Evolutionary conservation across 2,888 invertebrate species (phyloP).

Genomic region (Odontomyia ornata): DNA sequence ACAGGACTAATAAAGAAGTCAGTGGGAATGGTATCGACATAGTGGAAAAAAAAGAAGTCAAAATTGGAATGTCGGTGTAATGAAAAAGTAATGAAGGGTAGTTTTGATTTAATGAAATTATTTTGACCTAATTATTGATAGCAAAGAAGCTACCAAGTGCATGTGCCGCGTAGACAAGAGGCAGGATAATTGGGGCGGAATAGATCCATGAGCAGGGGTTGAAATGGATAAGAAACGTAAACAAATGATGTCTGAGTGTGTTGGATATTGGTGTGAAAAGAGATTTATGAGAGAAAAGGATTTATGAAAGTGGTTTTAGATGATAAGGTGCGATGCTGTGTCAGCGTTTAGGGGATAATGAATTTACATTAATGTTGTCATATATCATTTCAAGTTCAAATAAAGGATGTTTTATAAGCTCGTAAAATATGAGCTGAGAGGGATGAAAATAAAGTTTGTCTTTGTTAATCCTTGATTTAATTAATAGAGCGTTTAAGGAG

Average conservation of each 20-base stretch:
- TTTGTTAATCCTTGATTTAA: no score
- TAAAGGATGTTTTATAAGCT: no score
- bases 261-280: not conserved
- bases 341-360: constrained; percentile 20
- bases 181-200: not conserved
- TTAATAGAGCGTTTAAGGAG: no score
- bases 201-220: not conserved
- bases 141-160: not conserved
- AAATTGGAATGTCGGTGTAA: not conserved
- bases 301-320: constrained; percentile 10
- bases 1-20: not conserved
- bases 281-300: constrained; percentile 15
- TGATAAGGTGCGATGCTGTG: constrained; percentile 1
- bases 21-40: not conserved
- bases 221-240: not conserved
- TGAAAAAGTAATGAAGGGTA: constrained; percentile 27
- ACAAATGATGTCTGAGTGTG: not conserved
- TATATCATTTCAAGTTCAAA: not conserved
- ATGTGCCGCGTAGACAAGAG: not conserved
- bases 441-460: no score
- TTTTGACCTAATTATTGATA: constrained; percentile 30
- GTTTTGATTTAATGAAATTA: constrained; percentile 20
- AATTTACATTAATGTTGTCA: not conserved
- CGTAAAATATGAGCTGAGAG: no score
- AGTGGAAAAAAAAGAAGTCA: not conserved